Base-by-base conservation (phyloP, 2,888 invertebrate genomes). In the Cataglyphis altisquamis region DNA sequence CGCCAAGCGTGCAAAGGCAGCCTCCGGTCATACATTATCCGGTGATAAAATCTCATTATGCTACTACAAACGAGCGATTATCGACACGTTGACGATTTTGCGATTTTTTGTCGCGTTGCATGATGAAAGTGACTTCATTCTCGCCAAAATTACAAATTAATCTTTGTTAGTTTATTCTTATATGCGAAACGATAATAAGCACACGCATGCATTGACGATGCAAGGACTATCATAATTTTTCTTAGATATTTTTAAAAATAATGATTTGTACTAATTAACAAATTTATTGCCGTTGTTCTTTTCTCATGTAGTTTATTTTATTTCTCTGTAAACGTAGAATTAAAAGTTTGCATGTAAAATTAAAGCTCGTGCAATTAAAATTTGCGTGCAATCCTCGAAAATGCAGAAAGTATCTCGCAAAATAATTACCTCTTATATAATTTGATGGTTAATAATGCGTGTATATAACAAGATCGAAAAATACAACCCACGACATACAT, bases 401-500 rank as follows among this genome's bases (percentile, higher is more conserved):
- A 57, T 18, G 57, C 29, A 29, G 55, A 15, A 25, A 63, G 48
- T 68, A 48, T 3, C 66, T 29, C 25, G 45, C 32, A 12, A 68
- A 77, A 77, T 77, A 39, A 77, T 57, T 39, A n/a, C 15, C 6
- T n/a, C 10, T 55, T 29, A 41, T 5, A 77, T 29, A 77, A 41
- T 67, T 41, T 29, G 39, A 10, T 41, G 55, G 29, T 77, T 68
- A 77, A 77, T 29, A 39, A 6, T 48, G 41, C 57, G 4, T 57
- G 57, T 57, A 57, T 21, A 21, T 57, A 67, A 77, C 67, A 10
- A 68, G 52, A 81, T 63, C 73, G 32, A 84, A 91, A 90, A 87
- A 91, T 90, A 89, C 83, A 87, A 87, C 89, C 84, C 86, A 80
- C 84, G 83, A 86, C 84, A 83, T 73, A 74, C 88, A 84, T 89